Percentiles rank a stretch among this genome's conserved stretches.
These are phyloP conservation scores for Molothrus aeneus DNA, from an alignment of 2,797 vertebrate species.

Conservation along the genomic window DNA sequence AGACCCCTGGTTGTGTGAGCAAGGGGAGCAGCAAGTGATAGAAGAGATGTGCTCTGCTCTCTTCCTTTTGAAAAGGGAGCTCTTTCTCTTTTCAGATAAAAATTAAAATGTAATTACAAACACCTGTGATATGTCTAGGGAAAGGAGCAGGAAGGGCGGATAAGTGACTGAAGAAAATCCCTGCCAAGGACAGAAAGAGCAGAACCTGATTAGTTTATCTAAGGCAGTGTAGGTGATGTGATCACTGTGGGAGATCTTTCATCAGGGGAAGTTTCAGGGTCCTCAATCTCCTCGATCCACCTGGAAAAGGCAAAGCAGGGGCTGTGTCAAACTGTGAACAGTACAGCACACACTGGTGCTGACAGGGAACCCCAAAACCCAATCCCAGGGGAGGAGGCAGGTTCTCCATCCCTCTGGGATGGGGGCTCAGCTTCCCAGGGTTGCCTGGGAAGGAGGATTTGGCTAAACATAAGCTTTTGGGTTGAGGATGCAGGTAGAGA, in stretches of 20 bases:
- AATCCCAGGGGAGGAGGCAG: neutral
- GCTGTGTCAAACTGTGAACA: neutral
- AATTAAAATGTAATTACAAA: neutral
- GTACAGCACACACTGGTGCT: accelerated
- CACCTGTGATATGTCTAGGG: neutral
- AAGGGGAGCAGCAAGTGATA: neutral
- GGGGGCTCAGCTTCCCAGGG: neutral
- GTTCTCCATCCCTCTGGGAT: neutral
- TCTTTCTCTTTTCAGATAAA: neutral
- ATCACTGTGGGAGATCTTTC: slow-evolving; percentile 5
- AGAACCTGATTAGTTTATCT: neutral
- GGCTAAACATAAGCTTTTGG: neutral
- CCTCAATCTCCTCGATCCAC: neutral
- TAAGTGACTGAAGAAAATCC: neutral
- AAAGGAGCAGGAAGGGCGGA: neutral
- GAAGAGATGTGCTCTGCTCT: neutral
- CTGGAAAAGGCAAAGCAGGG: neutral
- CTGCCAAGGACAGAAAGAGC: neutral
- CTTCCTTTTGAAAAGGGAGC: neutral
- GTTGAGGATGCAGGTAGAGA: neutral
- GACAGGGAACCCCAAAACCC: neutral
- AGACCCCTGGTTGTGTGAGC: neutral
- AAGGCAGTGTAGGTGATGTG: neutral
- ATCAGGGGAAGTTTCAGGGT: neutral
- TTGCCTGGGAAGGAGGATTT: neutral